phyloP scores from a whole-genome alignment of 2,113 vertebrate species.

The Spheniscus mendiculus region DNA sequence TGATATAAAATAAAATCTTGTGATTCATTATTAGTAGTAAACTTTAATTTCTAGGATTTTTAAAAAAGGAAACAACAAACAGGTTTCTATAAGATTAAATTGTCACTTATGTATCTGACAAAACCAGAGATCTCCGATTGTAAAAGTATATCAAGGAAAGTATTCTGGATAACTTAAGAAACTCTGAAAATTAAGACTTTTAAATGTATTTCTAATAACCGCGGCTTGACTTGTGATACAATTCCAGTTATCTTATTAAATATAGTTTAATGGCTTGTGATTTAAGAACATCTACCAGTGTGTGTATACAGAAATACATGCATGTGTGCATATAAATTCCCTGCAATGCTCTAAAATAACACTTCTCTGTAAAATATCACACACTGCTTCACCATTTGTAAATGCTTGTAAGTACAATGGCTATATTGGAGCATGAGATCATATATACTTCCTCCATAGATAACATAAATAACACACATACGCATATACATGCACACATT shows the following conservation, averaged over 20 bases:
- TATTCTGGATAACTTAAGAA: background rate
- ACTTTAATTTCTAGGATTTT: background rate
- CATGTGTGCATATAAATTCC: background rate
- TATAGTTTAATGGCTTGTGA: background rate
- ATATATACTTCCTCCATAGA: rapidly evolving
- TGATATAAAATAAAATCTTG: background rate
- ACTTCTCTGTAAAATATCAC: background rate
- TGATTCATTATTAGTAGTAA: background rate
- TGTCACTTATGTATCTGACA: background rate
- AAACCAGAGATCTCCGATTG: background rate
- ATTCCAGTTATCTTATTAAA: background rate
- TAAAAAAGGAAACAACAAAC: background rate
- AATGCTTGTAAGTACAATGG: background rate
- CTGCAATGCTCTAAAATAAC: background rate
- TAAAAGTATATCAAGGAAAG: background rate
- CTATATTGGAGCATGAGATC: background rate
- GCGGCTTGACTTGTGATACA: background rate
- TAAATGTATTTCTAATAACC: background rate
- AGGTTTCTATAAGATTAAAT: background rate
- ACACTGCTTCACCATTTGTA: background rate
- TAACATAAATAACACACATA: background rate
- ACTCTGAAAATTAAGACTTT: background rate
- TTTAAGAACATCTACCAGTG: background rate
- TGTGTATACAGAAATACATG: background rate
- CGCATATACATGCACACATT: rapidly evolving